Evolutionary conservation across 37 sponge, comb jelly and placozoan species (phyloP), one percentile per base, ranked within the genome.

Genomic region (Hexactinellida sp.): DNA sequence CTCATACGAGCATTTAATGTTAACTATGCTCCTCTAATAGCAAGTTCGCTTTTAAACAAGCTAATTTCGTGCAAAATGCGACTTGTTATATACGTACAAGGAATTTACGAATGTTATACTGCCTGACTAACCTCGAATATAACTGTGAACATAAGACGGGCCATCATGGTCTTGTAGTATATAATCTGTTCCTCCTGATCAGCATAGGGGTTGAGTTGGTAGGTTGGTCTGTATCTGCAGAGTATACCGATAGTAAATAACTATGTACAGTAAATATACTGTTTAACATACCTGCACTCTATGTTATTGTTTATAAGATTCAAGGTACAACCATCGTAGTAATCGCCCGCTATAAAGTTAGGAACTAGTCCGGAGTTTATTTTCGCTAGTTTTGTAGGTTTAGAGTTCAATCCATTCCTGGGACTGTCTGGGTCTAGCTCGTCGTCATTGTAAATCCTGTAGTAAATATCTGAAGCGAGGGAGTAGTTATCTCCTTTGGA

Each of bases 81-180:
- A 16, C 16, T 47, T 19, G 13, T 47, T 47, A 19, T 47, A 16
- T 47, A 47, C 16, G 52, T 47, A n/a, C n/a, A n/a, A n/a, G n/a
- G 52, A 47, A 47, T 63, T 3, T 63, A 63, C 3, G 3, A 3
- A 23, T 23, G 13, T n/a, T 25, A 63, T 3, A 5, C 3, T 21
- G 3, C 3, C 21, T 63, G 34, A 63, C 76, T 21, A 25, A 63
- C 76, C 76, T 63, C 76, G 30, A 63, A 63, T 10, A 63, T 28
- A 63, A 63, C 76, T 63, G 76, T 63, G 76, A 63, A 63, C 13
- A 63, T 21, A 1, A 63, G 76, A 63, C 76, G 76, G 76, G 13
- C 76, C 76, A n/a, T 63, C 76, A 63, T 63, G 5, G 76, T 63
- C 76, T 28, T 10, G 34, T 63, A 63, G 30, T 63, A 63, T 10